These are phyloP conservation scores for Botia almorhae DNA, from an alignment of 2,797 vertebrate species.

Conservation along the genomic window DNA sequence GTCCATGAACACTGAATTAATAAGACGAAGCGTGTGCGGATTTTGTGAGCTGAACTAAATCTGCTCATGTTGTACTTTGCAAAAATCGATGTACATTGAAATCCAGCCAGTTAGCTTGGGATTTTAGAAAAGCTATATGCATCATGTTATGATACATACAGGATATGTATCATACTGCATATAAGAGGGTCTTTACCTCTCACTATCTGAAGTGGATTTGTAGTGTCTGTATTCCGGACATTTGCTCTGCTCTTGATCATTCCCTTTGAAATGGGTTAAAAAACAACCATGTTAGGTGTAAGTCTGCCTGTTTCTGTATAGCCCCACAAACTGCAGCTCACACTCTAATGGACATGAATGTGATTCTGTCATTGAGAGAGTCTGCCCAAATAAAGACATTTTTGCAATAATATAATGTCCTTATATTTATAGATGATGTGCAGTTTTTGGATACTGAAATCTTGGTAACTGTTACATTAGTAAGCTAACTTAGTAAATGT, in stretches of 20 bases:
- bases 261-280: slow-evolving; percentile 19
- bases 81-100: not conserved
- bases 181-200: not conserved
- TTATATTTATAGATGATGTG: no score
- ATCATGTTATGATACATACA: no score
- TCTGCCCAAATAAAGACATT: not conserved
- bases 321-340: slow-evolving; percentile 20
- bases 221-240: slow-evolving; percentile 26
- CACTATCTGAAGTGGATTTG: not conserved
- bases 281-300: not conserved
- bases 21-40: not conserved
- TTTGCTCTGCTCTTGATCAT: slow-evolving; percentile 16
- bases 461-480: no score
- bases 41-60: not conserved
- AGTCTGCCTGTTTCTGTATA: not conserved
- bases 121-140: not conserved
- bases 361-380: slow-evolving; percentile 10
- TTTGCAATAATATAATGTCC: no score
- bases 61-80: no score
- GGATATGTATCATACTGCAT: not conserved
- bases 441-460: no score
- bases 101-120: not conserved
- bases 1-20: no score
- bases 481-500: no score
- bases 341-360: slow-evolving; percentile 29